Conservation (phyloP, 2,113 vertebrate genomes). For the Centropus unirufus region DNA sequence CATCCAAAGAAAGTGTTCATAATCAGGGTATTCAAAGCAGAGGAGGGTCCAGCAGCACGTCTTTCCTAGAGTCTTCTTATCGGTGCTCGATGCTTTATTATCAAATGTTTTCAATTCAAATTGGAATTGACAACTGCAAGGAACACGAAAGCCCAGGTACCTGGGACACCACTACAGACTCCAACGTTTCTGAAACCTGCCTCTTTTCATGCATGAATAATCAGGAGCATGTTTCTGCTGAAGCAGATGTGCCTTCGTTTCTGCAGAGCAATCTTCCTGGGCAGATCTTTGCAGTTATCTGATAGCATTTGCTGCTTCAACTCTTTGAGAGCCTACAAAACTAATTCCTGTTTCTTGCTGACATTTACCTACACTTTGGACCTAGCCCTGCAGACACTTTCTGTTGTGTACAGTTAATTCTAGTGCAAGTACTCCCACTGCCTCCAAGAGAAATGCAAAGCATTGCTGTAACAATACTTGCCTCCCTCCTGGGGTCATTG, state of each 20-base stretch:
- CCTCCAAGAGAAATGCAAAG: constrained; percentile 1
- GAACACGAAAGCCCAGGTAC: not conserved
- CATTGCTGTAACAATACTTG: not conserved
- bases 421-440: not conserved
- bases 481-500: constrained; percentile 4
- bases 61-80: not conserved
- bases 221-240: rapidly evolving
- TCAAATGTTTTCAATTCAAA: not conserved
- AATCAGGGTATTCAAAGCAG: not conserved
- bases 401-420: not conserved
- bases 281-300: rapidly evolving
- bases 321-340: not conserved
- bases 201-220: not conserved
- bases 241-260: not conserved
- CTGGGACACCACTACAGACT: not conserved
- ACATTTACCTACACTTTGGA: not conserved
- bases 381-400: not conserved
- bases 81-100: not conserved
- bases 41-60: not conserved
- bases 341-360: not conserved
- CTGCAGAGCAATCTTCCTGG: not conserved
- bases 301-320: not conserved
- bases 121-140: not conserved
- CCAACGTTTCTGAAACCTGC: not conserved
- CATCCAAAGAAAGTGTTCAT: not conserved